Evolutionary conservation across 2,113 vertebrate species (phyloP), one percentile per base, ranked within the genome.

Genomic region (Pheucticus melanocephalus): DNA sequence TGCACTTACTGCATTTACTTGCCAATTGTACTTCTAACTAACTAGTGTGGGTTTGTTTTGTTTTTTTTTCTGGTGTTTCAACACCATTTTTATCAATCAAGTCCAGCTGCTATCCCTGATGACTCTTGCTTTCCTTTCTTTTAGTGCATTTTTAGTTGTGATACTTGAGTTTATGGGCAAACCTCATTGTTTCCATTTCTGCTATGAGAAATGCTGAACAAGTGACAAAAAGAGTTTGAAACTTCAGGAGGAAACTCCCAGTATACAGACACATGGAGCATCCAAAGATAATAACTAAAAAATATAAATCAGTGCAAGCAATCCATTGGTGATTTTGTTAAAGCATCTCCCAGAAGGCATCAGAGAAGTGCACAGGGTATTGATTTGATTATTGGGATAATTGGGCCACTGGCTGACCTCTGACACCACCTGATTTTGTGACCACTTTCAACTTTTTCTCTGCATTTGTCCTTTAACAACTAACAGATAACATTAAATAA

Each of bases 211-310:
- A 69, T 40, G 42, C 5, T 61, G 47, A 86, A 39, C 5, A 54
- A 77, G 12, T 24, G 21, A 30, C 9, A 53, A 64, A 83, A 72
- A 51, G 9, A 47, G 15, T 53, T 28, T 81, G 47, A 53, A 80
- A 50, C 12, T 48, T 76, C 54, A 93, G 19, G 8, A 70, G 33
- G 12, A 77, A 10, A 44, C 6, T 60, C 15, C 10, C 25, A 51
- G 14, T 4, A 20, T 8, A 40, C 2, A 64, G n/a, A 50, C 33
- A 82, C 2, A 5, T 20, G 4, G 8, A 82, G 1, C 3, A 40
- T 21, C 3, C 44, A 57, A 88, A 31, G 54, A 28, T 6, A 57
- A 23, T 4, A 47, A 24, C 3, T 37, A 22, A 47, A 30, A 57
- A 39, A 23, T 69, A 15, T 12, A 45, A 44, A 35, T 24, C 12